Conservation (phyloP, 2,888 invertebrate genomes). For the Lasioglossum oenotherae region DNA sequence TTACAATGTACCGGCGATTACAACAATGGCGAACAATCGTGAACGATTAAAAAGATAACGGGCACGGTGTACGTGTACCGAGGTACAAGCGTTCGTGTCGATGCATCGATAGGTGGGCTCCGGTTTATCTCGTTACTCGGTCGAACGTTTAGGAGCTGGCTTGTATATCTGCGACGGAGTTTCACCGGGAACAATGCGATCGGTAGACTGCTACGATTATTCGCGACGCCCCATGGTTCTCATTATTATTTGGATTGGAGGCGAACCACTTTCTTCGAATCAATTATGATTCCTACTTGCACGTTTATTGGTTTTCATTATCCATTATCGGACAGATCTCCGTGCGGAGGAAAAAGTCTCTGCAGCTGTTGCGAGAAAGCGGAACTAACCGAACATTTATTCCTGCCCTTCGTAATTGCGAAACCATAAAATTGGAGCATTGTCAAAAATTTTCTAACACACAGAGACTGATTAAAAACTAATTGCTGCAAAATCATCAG, state of each 20-base stretch:
- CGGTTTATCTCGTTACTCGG: slow-evolving; percentile 24
- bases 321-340: neutral
- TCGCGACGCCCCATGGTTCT: neutral
- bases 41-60: slow-evolving; percentile 44
- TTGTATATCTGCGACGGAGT: neutral
- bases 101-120: slow-evolving; percentile 34
- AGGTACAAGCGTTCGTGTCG: slow-evolving; percentile 29
- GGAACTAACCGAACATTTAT: neutral
- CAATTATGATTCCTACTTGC: neutral
- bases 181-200: slow-evolving; percentile 14
- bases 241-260: slow-evolving; percentile 10
- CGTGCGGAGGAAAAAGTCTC: neutral
- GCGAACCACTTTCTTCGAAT: slow-evolving; percentile 1
- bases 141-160: slow-evolving; percentile 13
- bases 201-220: neutral
- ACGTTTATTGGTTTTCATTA: neutral
- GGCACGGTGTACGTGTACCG: neutral
- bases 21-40: slow-evolving; percentile 44
- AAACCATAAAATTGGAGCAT: neutral
- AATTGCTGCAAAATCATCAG: neutral
- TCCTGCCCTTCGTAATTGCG: neutral
- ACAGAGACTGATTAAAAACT: neutral
- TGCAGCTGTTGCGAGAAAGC: neutral
- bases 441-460: neutral
- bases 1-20: neutral